Percentiles rank a stretch among this genome's conserved stretches.
phyloP scores from a whole-genome alignment of 2,113 vertebrate species.

The Podarcis muralis region DNA sequence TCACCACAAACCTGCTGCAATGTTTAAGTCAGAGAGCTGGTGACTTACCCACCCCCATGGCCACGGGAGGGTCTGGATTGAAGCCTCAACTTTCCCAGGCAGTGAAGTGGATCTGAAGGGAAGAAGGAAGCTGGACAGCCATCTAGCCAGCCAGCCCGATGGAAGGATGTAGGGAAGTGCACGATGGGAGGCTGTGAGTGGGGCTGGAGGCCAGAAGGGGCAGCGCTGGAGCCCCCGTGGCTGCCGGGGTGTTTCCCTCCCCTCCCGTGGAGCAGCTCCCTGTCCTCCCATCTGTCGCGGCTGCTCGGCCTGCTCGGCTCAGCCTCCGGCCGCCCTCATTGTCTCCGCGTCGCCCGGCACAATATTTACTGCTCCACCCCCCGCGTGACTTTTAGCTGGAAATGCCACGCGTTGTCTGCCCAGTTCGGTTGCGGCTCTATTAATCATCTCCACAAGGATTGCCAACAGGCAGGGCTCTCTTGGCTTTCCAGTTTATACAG shows the following conservation, averaged over 20 bases:
- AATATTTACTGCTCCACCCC: constrained; percentile 49
- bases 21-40: background rate
- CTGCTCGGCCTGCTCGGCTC: background rate
- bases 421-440: constrained; percentile 84
- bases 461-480: constrained; percentile 78
- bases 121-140: background rate
- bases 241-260: background rate
- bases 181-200: background rate
- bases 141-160: background rate
- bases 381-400: constrained; percentile 70
- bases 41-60: background rate
- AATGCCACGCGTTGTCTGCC: constrained; percentile 87
- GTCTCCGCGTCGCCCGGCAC: background rate
- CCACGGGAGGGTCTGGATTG: background rate
- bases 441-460: constrained; percentile 88
- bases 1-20: background rate
- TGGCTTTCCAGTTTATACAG: constrained; percentile 95
- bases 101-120: background rate
- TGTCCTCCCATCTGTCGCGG: background rate
- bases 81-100: background rate
- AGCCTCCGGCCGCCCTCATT: background rate
- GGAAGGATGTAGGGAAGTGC: background rate
- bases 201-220: background rate
- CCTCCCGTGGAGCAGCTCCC: background rate
- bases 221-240: background rate